These are phyloP conservation scores for Oxytorus armatus DNA, from an alignment of 2,888 invertebrate species.

Conservation along the genomic window DNA sequence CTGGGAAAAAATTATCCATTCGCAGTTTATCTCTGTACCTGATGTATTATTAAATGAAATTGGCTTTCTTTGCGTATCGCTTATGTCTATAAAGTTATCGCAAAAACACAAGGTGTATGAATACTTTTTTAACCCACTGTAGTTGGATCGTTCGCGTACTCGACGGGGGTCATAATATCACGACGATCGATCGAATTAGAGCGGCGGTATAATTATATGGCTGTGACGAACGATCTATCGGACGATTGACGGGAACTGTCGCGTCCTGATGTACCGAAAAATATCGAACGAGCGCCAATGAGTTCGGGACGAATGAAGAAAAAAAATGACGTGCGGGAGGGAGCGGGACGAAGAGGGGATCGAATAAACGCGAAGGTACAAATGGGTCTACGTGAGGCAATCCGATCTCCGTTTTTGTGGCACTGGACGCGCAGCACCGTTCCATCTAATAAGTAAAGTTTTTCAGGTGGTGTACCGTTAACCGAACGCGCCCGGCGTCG, in stretches of 20 bases:
- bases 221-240: conserved; percentile 12
- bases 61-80: no score
- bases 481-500: conserved; percentile 65
- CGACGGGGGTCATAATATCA: no score
- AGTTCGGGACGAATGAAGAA: conserved; percentile 5
- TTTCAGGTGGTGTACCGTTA: conserved; percentile 71
- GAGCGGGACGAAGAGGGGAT: not conserved
- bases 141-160: no score
- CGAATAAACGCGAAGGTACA: conserved; percentile 60
- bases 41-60: no score
- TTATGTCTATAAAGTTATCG: no score
- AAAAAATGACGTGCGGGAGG: not conserved
- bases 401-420: conserved; percentile 74
- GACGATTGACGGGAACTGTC: not conserved
- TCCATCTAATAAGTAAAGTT: conserved; percentile 75
- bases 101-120: no score
- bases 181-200: no score
- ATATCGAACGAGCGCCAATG: conserved; percentile 9
- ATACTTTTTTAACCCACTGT: no score
- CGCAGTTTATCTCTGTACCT: no score
- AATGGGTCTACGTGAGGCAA: conserved; percentile 74
- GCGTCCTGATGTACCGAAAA: conserved; percentile 29
- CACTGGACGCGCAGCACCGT: conserved; percentile 70
- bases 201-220: not conserved
- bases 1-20: no score